Percentiles rank a stretch among this genome's conserved stretches.
These are phyloP conservation scores for Staurois parvus DNA, from an alignment of 2,797 vertebrate species.

Conservation along the genomic window DNA sequence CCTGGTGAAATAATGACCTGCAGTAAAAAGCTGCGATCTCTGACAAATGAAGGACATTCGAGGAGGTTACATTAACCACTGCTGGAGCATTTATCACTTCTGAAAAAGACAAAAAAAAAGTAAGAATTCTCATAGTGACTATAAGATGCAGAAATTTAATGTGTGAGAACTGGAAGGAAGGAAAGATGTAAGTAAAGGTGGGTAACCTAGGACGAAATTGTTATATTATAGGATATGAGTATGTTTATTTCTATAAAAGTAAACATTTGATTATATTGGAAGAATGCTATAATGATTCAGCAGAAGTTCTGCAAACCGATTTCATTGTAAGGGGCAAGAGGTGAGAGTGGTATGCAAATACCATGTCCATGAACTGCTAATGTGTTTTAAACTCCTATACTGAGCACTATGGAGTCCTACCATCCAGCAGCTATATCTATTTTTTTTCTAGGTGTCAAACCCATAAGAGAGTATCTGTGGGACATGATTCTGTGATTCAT, in stretches of 20 bases:
- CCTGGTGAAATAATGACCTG: slow-evolving; percentile 71
- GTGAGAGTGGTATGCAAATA: background rate
- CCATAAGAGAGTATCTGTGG: too few species aligned
- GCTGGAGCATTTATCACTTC: slow-evolving; percentile 61
- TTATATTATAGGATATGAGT: background rate
- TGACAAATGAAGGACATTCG: slow-evolving; percentile 71
- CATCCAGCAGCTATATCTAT: too few species aligned
- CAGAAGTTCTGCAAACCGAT: background rate
- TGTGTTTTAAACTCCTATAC: too few species aligned
- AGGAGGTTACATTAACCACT: slow-evolving; percentile 67
- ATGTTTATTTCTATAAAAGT: background rate
- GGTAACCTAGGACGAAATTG: background rate
- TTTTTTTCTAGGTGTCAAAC: too few species aligned
- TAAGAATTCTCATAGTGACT: slow-evolving; percentile 52
- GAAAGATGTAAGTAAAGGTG: slow-evolving; percentile 10
- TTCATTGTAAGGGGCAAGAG: background rate
- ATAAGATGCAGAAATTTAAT: slow-evolving; percentile 18
- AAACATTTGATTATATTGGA: background rate
- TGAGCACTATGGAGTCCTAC: too few species aligned
- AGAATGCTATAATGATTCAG: background rate
- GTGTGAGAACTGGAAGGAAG: background rate
- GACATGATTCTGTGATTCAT: too few species aligned
- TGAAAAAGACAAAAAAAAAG: slow-evolving; percentile 51
- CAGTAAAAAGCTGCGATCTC: slow-evolving; percentile 67
- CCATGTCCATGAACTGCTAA: too few species aligned